Conservation (phyloP, 2,797 vertebrate species). For the Rhynchonycteris naso region DNA sequence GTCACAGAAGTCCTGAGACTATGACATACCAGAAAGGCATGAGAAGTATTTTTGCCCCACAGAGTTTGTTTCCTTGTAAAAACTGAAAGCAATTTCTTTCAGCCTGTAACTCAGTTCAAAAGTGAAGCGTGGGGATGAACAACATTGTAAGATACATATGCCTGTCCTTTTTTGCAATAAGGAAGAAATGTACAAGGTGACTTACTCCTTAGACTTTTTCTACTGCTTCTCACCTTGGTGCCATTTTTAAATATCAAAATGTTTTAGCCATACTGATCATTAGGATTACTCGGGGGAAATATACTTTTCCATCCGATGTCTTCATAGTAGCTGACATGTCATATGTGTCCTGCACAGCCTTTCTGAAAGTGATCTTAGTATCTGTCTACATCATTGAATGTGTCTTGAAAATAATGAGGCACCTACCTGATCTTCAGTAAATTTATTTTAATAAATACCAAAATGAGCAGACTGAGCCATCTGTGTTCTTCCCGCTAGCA, state of each 20-base stretch:
- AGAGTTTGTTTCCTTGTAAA: neutral
- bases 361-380: conserved; percentile 53
- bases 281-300: conserved; percentile 43
- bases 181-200: neutral
- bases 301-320: neutral
- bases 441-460: conserved; percentile 75
- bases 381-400: conserved; percentile 12
- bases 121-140: neutral
- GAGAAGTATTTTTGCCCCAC: neutral
- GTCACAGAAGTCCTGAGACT: neutral
- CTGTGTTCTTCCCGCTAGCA: conserved; percentile 66
- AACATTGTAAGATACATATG: neutral
- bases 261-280: conserved; percentile 46
- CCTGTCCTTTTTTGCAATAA: neutral
- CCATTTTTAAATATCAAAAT: conserved; percentile 46
- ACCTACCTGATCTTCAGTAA: conserved; percentile 58
- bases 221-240: conserved; percentile 7
- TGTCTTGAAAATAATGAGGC: conserved; percentile 67
- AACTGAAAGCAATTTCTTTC: neutral
- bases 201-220: neutral
- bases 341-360: conserved; percentile 17
- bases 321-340: conserved; percentile 52
- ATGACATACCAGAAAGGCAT: neutral
- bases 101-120: neutral
- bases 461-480: conserved; percentile 73